Conservation (phyloP, 2,113 vertebrate species). For the Nannobrachium achirus region DNA sequence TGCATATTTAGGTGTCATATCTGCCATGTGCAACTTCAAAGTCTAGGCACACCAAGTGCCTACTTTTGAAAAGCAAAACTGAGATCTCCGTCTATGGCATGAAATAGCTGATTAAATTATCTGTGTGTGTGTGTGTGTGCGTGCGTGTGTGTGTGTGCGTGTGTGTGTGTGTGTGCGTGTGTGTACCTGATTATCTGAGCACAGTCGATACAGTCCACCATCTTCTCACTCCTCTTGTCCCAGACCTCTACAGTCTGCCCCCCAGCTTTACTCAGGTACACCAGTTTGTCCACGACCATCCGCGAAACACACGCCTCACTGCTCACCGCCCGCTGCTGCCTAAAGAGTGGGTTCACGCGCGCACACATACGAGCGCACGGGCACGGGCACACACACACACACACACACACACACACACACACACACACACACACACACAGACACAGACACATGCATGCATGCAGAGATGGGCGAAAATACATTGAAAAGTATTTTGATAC, state of each 20-base stretch:
- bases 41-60: too few relatives aligned
- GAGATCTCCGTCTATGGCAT: too few relatives aligned
- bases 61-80: too few relatives aligned
- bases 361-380: too few relatives aligned
- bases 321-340: constrained; percentile 78
- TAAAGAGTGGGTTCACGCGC: too few relatives aligned
- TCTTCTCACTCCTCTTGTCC: constrained; percentile 91
- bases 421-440: too few relatives aligned
- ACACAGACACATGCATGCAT: neutral
- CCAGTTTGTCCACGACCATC: constrained; percentile 87
- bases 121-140: neutral
- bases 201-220: constrained; percentile 89
- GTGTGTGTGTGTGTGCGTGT: neutral
- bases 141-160: neutral
- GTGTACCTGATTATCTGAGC: constrained; percentile 86
- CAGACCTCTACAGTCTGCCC: constrained; percentile 90
- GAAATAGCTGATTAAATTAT: too few relatives aligned
- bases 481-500: too few relatives aligned
- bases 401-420: constrained; percentile 9
- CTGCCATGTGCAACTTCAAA: too few relatives aligned
- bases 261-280: constrained; percentile 91
- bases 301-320: constrained; percentile 88
- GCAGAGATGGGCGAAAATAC: neutral
- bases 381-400: constrained; percentile 14
- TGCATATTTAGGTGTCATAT: too few relatives aligned